Percentiles rank a stretch among this genome's conserved stretches.
These are phyloP conservation scores for Phalloptychus januarius DNA, from an alignment of 2,797 vertebrate genomes.

Conservation along the genomic window DNA sequence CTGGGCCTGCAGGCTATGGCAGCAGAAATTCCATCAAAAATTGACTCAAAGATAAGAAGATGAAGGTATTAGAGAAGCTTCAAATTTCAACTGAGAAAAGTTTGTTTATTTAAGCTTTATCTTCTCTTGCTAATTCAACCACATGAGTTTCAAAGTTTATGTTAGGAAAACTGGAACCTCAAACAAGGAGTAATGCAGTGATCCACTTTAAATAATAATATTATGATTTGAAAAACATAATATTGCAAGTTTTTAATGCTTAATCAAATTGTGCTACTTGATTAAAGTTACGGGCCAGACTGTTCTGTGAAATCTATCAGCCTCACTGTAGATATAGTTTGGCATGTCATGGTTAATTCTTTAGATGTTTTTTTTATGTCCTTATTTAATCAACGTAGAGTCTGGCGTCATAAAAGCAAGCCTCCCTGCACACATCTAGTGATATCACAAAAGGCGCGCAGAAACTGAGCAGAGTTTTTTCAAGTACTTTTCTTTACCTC, in stretches of 20 bases:
- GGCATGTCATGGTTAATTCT: background rate
- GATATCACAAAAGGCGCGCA: background rate
- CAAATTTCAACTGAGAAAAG: background rate
- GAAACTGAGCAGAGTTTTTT: background rate
- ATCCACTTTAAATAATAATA: background rate
- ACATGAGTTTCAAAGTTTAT: background rate
- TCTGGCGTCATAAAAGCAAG: background rate
- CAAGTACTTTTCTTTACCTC: background rate
- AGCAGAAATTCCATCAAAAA: background rate
- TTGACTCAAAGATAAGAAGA: background rate
- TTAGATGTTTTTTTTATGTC: background rate
- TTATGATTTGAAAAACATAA: background rate
- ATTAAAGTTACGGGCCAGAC: background rate
- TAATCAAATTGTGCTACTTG: background rate
- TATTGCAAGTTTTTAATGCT: background rate
- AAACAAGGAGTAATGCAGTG: background rate
- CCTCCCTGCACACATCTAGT: background rate
- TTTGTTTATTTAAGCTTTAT: conserved; percentile 51
- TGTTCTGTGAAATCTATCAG: background rate
- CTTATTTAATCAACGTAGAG: background rate
- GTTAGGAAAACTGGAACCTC: background rate
- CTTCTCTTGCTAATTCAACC: conserved; percentile 38
- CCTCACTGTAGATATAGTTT: background rate
- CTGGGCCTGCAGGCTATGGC: background rate
- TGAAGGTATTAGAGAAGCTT: background rate